A percentile compares a stretch with the other conserved stretches of the same genome.
Evolutionary conservation across 2,113 vertebrate genomes (phyloP).

Genomic region (Cyprinus carpio): DNA sequence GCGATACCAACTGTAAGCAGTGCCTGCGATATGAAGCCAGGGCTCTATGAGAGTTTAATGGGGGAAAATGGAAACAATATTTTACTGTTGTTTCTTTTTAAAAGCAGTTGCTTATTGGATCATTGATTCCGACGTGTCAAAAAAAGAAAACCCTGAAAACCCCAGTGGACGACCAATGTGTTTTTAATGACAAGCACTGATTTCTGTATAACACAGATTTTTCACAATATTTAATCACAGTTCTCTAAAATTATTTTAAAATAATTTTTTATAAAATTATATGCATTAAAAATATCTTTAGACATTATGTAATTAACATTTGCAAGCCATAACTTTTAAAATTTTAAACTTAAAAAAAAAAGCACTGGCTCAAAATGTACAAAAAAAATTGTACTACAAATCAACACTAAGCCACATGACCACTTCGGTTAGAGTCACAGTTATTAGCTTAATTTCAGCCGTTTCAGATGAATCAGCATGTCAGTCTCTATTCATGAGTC

Average conservation of each 20-base stretch:
- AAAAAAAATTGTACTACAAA: too few species aligned
- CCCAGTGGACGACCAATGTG: background rate
- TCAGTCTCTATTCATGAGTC: background rate
- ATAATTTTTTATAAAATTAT: background rate
- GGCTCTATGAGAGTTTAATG: constrained; percentile 30
- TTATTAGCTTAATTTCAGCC: too few species aligned
- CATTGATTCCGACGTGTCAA: background rate
- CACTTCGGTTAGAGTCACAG: background rate
- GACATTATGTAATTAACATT: too few species aligned
- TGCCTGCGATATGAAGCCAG: constrained; percentile 81
- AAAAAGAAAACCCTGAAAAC: background rate
- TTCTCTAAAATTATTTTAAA: background rate
- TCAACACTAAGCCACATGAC: background rate
- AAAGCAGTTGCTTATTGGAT: constrained; percentile 23
- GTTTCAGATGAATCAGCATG: background rate
- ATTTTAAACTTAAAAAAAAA: too few species aligned
- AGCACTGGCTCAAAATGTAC: too few species aligned
- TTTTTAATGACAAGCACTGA: background rate
- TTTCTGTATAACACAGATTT: background rate
- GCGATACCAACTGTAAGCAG: constrained; percentile 84
- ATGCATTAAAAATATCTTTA: too few species aligned
- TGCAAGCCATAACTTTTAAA: too few species aligned
- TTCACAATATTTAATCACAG: background rate
- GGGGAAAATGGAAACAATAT: constrained; percentile 45
- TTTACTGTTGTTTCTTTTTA: constrained; percentile 40